Evolutionary conservation across 2,888 invertebrate species (phyloP), one percentile per base, ranked within the genome.

Genomic region (Lordiphosa fenestrarum): DNA sequence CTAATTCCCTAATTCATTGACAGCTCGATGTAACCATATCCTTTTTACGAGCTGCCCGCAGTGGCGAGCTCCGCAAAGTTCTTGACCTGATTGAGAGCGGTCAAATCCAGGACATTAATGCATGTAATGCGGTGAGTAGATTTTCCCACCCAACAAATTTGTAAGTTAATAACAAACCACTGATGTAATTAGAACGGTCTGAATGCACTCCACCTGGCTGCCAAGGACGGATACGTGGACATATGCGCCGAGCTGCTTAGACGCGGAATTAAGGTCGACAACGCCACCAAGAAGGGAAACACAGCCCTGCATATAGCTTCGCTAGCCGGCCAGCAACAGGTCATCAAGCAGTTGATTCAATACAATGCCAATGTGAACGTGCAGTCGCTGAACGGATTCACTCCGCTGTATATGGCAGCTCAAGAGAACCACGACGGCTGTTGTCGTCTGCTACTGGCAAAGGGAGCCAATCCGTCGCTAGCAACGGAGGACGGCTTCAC

Each of bases 401-500:
- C 99, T 0, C 99, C 99, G 0, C 91, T 99, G 41, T 99, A 99
- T 89, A 99, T 99, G 98, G 98, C 98, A 3, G 98, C 99, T 7
- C 99, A 98, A 90, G 98, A 98, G 90, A 98, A 98, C 89, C 98
- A 98, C 87, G 97, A 97, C 65, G 93, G 93, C 6, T 97, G 97
- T 76, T 99, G 99, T 69, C 94, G 95, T 87, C 95, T 96, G 91
- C 91, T 99, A 58, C 91, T 99, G 54, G 92, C 94, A 35, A 96
- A 97, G 87, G 97, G 97, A 42, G 99, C 98, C 67, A 98, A 98
- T 90, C 99, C 98, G 90, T 95, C 96, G 46, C 91, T 99, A 48
- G 96, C 98, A 46, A 99, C 99, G 35, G 98, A 98, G 96, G 98
- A 99, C 90, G 98, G 98, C 3, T 99, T 99, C 90, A 98, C 98